Evolutionary conservation across 2,113 vertebrate species (phyloP).

Genomic region (Myrmophylax atrothorax): DNA sequence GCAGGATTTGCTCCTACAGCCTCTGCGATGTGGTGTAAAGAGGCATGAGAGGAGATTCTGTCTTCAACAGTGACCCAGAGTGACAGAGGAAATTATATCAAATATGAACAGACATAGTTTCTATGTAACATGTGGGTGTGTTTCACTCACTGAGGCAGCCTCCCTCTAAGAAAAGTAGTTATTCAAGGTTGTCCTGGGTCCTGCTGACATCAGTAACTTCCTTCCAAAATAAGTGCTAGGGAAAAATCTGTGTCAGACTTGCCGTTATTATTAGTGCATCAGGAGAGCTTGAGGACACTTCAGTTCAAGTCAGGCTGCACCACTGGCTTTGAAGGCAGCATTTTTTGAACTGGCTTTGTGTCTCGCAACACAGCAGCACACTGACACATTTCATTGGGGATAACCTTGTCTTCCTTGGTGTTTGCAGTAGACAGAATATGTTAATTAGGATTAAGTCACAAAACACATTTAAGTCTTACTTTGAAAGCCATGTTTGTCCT

Average conservation of each 20-base stretch:
- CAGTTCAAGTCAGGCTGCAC: background rate
- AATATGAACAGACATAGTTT: background rate
- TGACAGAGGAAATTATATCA: background rate
- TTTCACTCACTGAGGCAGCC: background rate
- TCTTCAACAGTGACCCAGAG: background rate
- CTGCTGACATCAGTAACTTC: conserved; percentile 27
- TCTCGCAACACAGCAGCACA: background rate
- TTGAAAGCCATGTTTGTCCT: background rate
- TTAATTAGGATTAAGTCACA: background rate
- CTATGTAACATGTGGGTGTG: background rate
- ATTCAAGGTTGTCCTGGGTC: background rate
- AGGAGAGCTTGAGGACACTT: background rate
- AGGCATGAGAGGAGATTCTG: background rate
- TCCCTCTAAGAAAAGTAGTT: background rate
- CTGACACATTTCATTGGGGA: background rate
- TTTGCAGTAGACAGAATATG: background rate
- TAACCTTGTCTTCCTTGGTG: background rate
- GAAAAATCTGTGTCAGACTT: conserved; percentile 1
- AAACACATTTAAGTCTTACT: background rate
- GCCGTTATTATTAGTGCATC: background rate
- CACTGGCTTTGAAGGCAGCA: background rate
- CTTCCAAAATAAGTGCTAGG: background rate
- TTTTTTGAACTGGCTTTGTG: background rate
- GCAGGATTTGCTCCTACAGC: background rate
- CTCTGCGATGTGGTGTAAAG: background rate